Evolutionary conservation across 2,797 vertebrate genomes (phyloP), one percentile per base, ranked within the genome.

Genomic region (Kryptolebias ocellatus): DNA sequence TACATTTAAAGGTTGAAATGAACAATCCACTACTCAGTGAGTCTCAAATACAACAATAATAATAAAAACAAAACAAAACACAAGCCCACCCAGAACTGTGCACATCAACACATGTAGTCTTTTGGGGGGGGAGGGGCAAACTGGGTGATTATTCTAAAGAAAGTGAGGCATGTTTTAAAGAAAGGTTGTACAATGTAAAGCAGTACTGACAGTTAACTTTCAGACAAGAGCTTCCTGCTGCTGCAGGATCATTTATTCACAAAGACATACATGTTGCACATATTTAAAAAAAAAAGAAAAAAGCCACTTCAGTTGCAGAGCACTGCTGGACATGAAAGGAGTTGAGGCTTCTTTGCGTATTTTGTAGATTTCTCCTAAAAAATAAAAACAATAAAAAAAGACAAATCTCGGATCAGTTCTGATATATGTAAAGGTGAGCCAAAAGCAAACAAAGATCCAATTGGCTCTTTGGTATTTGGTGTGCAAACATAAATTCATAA

Each of bases 401-500:
- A 67, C 39, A 67, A 70, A 70, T 77, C 51, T 52, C 56, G 60
- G 63, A 79, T 72, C 56, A 42, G 70, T 74, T 39, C 42, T 16
- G 65, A 20, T 34, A 8, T 24, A 34, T 39, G 39, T 34, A 64
- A 59, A 67, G 59, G 62, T 80, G 87, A 90, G 84, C 84, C 81
- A 84, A 74, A 82, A 64, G 78, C 72, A 67, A 76, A 78, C 74
- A 70, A 71, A 44, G 60, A 81, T 71, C 76, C 37, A 52, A 67
- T 81, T 83, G 85, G 87, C 87, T 86, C 71, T 87, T 84, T 90
- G 79, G 86, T 91, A 84, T 89, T 82, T 87, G 87, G 78, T 79
- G 80, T 80, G 81, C 64, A 78, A 84, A 88, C 79, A 91, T 76
- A 86, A 80, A 83, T 70, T 86, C 69, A 76, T 83, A 86, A 89